phyloP scores from a whole-genome alignment of 1,140 invertebrate genomes.

The Ostrea denselamellosa region DNA sequence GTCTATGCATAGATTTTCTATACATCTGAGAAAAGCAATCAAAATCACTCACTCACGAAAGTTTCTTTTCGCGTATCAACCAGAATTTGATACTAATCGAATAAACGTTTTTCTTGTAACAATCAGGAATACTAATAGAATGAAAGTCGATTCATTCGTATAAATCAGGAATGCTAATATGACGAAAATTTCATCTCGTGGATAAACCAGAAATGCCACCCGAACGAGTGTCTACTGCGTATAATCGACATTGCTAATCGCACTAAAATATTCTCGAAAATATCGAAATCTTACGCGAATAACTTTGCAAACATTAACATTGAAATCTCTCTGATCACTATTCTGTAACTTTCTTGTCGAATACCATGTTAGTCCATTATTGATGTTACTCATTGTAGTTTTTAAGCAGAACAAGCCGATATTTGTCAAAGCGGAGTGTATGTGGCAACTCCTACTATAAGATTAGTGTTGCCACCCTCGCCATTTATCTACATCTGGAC shows the following conservation, averaged over 20 bases:
- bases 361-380: neutral
- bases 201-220: no score
- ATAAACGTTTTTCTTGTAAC: neutral
- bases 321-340: no score
- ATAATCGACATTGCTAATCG: neutral
- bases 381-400: neutral
- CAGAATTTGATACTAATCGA: no score
- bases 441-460: slow-evolving; percentile 6
- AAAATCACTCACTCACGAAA: no score
- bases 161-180: no score
- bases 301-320: neutral
- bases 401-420: neutral
- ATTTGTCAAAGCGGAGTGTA: neutral
- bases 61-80: no score
- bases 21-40: no score
- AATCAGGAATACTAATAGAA: no score
- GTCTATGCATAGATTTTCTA: neutral
- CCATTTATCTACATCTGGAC: neutral
- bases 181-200: no score
- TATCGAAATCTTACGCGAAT: no score
- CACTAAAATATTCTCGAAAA: neutral
- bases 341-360: no score
- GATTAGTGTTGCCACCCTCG: neutral
- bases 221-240: neutral
- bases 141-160: no score